phyloP scores from a whole-genome alignment of 1,140 invertebrate species.

The Laupala kohalensis region DNA sequence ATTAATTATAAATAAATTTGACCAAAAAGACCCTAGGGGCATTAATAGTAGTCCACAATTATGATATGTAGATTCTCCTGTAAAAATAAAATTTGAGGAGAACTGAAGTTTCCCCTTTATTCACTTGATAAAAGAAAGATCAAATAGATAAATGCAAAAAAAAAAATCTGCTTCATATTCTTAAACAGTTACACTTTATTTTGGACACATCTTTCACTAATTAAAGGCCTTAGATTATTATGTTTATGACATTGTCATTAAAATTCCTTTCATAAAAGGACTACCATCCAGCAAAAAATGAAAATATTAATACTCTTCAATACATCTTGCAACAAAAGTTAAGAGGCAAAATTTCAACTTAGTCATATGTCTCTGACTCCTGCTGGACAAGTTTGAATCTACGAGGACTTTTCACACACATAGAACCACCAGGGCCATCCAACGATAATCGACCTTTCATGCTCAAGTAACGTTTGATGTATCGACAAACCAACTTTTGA shows the following conservation, averaged over 20 bases:
- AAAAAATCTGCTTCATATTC: too few relatives aligned
- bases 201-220: too few relatives aligned
- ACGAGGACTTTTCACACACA: slow-evolving; percentile 67
- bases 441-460: slow-evolving; percentile 53
- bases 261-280: not conserved
- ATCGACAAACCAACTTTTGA: slow-evolving; percentile 72
- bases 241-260: not conserved
- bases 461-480: slow-evolving; percentile 71
- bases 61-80: too few relatives aligned
- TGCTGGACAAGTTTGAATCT: slow-evolving; percentile 78
- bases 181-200: too few relatives aligned
- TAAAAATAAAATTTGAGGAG: too few relatives aligned
- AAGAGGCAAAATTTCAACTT: too few relatives aligned
- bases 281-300: not conserved
- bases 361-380: slow-evolving; percentile 80
- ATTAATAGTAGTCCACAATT: too few relatives aligned
- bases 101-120: too few relatives aligned
- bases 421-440: slow-evolving; percentile 53
- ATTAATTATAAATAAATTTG: too few relatives aligned
- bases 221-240: not conserved
- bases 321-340: not conserved
- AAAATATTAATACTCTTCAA: not conserved
- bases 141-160: too few relatives aligned
- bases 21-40: too few relatives aligned
- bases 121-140: too few relatives aligned